Evolutionary conservation across 2,888 invertebrate species (phyloP), one percentile per base, ranked within the genome.

Genomic region (Ophion costatus): DNA sequence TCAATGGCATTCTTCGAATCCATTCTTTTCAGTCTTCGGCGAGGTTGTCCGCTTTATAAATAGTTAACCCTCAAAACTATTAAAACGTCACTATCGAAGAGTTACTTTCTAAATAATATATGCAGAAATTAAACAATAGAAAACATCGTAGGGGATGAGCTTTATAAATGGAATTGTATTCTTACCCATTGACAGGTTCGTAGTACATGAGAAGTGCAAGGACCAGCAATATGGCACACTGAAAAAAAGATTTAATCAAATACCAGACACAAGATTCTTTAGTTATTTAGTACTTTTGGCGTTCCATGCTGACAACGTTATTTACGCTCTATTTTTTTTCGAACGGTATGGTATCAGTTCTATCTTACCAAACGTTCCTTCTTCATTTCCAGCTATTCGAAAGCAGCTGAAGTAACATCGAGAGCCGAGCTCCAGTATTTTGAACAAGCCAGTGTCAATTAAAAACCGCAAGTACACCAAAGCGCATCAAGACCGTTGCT

Each of bases 281-380:
- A 17, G 45, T 22, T 4, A 33, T 51, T 74, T 22, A 29, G n/a
- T 42, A 14, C 51, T 69, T 2, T 51, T 22, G 17, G 24, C 22
- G 42, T 29, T 4, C 29, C 29, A 29, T 14, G 33, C 33, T 14
- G 59, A 20, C 45, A 78, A 17, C 11, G 70, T 9, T n/a, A 42
- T 20, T 17, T 7, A 57, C 9, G 20, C n/a, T 5, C 10, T 22
- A 64, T 56, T 42, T 56, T 45, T 61, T 64, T 74, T 29, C 22
- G 42, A 51, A 63, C 38, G 17, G 56, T 11, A 3, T 33, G 22
- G 20, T 76, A 56, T 38, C 7, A 45, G 3, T 69, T 56, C 73
- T 66, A n/a, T 63, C 87, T 87, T 89, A 92, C 92, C 91, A 90
- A 75, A 56, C 82, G 78, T 83, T 89, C 90, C 38, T 71, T 57